These are phyloP conservation scores for Gari tellinella DNA, from an alignment of 2,888 invertebrate genomes.

Conservation along the genomic window DNA sequence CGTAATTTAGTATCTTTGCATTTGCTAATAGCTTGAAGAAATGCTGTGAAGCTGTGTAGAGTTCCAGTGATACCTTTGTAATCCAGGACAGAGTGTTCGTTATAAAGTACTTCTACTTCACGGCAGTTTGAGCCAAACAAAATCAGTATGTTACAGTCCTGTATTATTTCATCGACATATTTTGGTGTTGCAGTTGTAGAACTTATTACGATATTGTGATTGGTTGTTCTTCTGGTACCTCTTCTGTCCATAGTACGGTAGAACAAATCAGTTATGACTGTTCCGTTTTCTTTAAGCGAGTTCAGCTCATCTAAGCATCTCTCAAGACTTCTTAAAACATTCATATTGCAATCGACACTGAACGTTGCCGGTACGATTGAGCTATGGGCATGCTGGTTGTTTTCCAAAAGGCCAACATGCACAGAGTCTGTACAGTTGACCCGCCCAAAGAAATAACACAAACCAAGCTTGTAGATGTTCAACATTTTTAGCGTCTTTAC, in stretches of 20 bases:
- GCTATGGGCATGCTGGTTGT: constrained; percentile 48
- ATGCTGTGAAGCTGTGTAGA: constrained; percentile 66
- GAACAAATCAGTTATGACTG: constrained; percentile 65
- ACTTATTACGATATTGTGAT: constrained; percentile 70
- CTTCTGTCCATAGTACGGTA: constrained; percentile 64
- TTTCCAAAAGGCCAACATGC: constrained; percentile 59
- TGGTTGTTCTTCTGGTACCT: constrained; percentile 56
- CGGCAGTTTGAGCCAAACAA: constrained; percentile 40
- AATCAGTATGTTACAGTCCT: constrained; percentile 65
- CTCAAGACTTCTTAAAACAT: constrained; percentile 29
- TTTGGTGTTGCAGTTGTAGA: constrained; percentile 4
- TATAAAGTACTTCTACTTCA: constrained; percentile 57
- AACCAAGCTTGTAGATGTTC: constrained; percentile 51
- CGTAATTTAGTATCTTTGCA: constrained; percentile 28
- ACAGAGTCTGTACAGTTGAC: constrained; percentile 62
- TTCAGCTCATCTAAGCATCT: constrained; percentile 37
- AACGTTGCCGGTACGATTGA: constrained; percentile 63
- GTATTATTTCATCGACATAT: constrained; percentile 34
- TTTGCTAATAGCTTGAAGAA: constrained; percentile 51
- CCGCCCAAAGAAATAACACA: constrained; percentile 65
- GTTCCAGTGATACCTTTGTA: constrained; percentile 62
- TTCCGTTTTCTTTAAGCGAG: constrained; percentile 36
- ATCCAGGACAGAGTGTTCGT: constrained; percentile 61
- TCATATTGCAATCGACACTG: constrained; percentile 41
- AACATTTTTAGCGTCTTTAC: constrained; percentile 1